Conservation (phyloP, 1,140 invertebrate species). For the Micrasema minimum region DNA sequence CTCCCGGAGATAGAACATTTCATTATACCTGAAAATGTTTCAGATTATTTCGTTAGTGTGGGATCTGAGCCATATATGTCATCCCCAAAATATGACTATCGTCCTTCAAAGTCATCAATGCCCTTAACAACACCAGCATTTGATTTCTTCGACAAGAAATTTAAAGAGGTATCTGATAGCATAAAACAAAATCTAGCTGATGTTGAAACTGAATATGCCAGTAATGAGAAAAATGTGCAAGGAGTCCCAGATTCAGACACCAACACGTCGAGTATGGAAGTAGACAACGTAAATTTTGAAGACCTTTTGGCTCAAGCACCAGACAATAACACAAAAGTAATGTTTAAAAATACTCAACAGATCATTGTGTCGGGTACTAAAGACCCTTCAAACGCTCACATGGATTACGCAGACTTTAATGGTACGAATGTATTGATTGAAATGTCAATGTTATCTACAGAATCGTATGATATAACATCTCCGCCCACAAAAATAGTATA, state of each 20-base stretch:
- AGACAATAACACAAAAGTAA: constrained; percentile 46
- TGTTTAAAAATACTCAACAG: constrained; percentile 50
- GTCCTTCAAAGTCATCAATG: too few species aligned
- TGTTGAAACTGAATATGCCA: constrained; percentile 35
- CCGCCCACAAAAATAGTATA: constrained; percentile 35
- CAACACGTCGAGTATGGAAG: constrained; percentile 8
- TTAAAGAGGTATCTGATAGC: constrained; percentile 50
- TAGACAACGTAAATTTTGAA: constrained; percentile 42
- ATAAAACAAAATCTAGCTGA: constrained; percentile 50
- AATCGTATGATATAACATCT: constrained; percentile 41
- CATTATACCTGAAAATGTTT: constrained; percentile 50
- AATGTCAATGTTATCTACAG: constrained; percentile 44
- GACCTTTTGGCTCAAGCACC: constrained; percentile 40
- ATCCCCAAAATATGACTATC: too few species aligned
- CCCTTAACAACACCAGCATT: constrained; percentile 41
- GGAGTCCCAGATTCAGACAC: constrained; percentile 23
- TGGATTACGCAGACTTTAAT: too few species aligned
- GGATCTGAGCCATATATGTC: constrained; percentile 38
- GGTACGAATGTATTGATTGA: constrained; percentile 50
- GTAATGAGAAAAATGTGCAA: too few species aligned
- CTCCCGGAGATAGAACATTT: constrained; percentile 51
- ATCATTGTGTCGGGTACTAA: constrained; percentile 41
- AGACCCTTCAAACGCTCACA: constrained; percentile 30
- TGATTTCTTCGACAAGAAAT: constrained; percentile 43
- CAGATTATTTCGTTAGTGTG: constrained; percentile 49